Evolutionary conservation across 2,888 invertebrate species (phyloP), one percentile per base, ranked within the genome.

Genomic region (Athalia cordata): DNA sequence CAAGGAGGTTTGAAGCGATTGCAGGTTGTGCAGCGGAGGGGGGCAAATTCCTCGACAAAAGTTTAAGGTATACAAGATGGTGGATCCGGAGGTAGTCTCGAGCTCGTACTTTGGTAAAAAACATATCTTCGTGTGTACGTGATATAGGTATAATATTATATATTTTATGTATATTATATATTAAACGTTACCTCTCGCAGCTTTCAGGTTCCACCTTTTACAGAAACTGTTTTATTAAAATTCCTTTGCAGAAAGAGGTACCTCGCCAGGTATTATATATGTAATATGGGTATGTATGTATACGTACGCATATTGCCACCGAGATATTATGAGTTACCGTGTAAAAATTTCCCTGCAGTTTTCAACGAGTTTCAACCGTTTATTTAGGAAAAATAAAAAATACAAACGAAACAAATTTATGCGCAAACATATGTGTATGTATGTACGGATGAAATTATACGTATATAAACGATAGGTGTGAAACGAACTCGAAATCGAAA

Each of bases 171-270:
- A 13, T 29, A 8, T 9, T 52, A 13, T 29, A 8, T 9, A 59
- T 47, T 55, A 72, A 59, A 72, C 59, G n/a, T 72, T 47, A 72
- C 57, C 59, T 29, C 13, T 29, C 13, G n/a, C 59, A 59, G 59
- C 70, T 47, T 9, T 5, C 72, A 59, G 59, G 11, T 47, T 72
- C 43, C 7, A 43, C 5, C 47, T 55, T 55, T 9, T n/a, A 11
- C 47, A 13, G 59, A 13, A 49, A 72, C 72, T 59, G 9, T 72
- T 72, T 72, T 72, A 59, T 59, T 72, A 59, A 72, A 72, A 72
- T 72, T 72, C 59, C 72, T 45, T 13, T 15, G 13, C 5, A 59
- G 55, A 55, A 1, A 29, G 29, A 29, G 29, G 29, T 55, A 47
- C 47, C 3, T n/a, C 0, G 29, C 52, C 68, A n/a, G 29, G 29